phyloP scores from a whole-genome alignment of 2,888 invertebrate genomes.

The Cephalotes varians region DNA sequence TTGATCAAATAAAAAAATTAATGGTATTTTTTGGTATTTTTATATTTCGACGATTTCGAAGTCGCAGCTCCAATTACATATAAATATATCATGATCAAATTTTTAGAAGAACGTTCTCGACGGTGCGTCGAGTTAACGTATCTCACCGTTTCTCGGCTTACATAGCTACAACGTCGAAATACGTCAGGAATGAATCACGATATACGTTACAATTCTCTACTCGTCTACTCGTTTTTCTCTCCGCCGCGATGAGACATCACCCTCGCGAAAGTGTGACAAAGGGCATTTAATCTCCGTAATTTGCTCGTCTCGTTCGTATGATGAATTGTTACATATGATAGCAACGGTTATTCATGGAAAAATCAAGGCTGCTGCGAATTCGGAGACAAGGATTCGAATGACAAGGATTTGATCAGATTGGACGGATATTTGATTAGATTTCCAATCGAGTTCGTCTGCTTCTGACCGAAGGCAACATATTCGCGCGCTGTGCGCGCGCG shows the following conservation, averaged over 20 bases:
- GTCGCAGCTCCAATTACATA: background rate
- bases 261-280: slow-evolving; percentile 30
- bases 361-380: background rate
- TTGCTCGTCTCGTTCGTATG: slow-evolving; percentile 21
- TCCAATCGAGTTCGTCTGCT: background rate
- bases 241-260: background rate
- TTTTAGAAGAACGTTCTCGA: background rate
- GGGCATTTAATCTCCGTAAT: slow-evolving; percentile 21
- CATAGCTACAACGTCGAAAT: background rate
- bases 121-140: background rate
- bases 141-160: background rate
- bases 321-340: background rate
- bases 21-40: background rate
- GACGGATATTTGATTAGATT: background rate
- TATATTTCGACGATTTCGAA: background rate
- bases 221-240: slow-evolving; percentile 14
- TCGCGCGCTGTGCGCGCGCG: too few species aligned
- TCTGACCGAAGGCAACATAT: background rate
- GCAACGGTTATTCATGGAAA: background rate
- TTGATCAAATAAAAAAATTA: background rate
- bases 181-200: slow-evolving; percentile 34
- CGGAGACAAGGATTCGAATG: background rate
- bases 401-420: background rate
- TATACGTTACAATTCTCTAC: slow-evolving; percentile 19
- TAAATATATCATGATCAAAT: background rate